These are phyloP conservation scores for Hirtodrosophila confusa DNA, from an alignment of 2,888 invertebrate species.

Conservation along the genomic window DNA sequence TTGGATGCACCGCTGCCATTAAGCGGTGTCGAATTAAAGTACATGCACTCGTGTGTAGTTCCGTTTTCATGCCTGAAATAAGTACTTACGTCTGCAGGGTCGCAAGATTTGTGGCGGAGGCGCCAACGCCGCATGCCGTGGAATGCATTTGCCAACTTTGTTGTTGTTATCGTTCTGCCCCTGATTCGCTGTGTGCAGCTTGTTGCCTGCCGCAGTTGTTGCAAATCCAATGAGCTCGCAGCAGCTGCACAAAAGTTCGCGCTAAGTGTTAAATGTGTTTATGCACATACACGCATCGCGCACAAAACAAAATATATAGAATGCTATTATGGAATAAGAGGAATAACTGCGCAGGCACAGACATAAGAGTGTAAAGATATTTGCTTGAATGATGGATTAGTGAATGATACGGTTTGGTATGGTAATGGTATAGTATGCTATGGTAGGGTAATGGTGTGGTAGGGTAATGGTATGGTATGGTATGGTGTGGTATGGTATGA, in stretches of 20 bases:
- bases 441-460: too few species aligned
- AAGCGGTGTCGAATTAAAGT: neutral
- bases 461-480: too few species aligned
- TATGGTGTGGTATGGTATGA: constrained; percentile 1
- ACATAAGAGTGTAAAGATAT: neutral
- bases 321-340: too few species aligned
- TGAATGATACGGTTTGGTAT: constrained; percentile 3
- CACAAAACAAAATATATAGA: constrained; percentile 1
- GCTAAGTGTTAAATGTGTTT: constrained; percentile 32
- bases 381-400: neutral
- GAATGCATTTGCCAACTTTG: constrained; percentile 78
- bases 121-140: constrained; percentile 81
- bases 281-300: constrained; percentile 52
- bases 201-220: constrained; percentile 7
- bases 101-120: constrained; percentile 70
- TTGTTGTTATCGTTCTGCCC: constrained; percentile 44
- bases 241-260: constrained; percentile 43
- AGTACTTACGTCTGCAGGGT: constrained; percentile 73
- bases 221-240: constrained; percentile 29
- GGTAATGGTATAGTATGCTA: neutral
- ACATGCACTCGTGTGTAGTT: constrained; percentile 2
- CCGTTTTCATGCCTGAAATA: neutral
- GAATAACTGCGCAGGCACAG: neutral
- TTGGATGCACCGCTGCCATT: neutral
- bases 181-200: constrained; percentile 17